A percentile compares a stretch with the other conserved stretches of the same genome.
These are phyloP conservation scores for Sebastes oblongus DNA, from an alignment of 2,797 vertebrate genomes.

Conservation along the genomic window DNA sequence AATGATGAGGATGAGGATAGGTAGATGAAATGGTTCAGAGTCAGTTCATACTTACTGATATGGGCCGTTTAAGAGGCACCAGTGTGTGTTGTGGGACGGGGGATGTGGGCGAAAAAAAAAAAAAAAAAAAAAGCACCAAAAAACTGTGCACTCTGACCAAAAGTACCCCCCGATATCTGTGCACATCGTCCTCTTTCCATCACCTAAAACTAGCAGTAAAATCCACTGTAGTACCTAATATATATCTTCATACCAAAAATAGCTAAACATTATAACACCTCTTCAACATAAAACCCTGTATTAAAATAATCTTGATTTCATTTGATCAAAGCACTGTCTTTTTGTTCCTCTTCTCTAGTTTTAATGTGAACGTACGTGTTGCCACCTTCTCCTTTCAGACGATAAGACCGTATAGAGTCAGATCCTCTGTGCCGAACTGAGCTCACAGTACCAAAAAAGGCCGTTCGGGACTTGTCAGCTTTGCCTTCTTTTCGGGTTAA, in stretches of 20 bases:
- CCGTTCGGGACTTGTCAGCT: conserved; percentile 56
- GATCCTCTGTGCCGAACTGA: conserved; percentile 59
- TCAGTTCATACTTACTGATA: conserved; percentile 44
- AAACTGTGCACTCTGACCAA: conserved; percentile 55
- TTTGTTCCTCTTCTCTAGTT: conserved; percentile 57
- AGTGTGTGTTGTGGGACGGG: conserved; percentile 43
- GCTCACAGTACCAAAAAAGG: conserved; percentile 52
- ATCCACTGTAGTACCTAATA: conserved; percentile 80
- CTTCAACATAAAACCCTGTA: conserved; percentile 81
- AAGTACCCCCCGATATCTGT: conserved; percentile 45
- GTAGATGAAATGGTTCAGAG: conserved; percentile 36
- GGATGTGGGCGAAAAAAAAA: background rate
- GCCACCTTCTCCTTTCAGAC: conserved; percentile 25
- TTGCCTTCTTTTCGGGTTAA: conserved; percentile 62
- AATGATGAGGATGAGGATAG: conserved; percentile 30
- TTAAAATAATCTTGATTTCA: conserved; percentile 70
- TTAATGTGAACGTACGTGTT: conserved; percentile 42
- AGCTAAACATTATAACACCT: conserved; percentile 73
- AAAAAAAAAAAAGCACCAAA: background rate
- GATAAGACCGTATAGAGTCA: conserved; percentile 53
- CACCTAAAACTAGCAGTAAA: conserved; percentile 68
- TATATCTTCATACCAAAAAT: conserved; percentile 80
- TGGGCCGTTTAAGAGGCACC: conserved; percentile 53
- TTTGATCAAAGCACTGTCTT: conserved; percentile 68
- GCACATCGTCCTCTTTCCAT: conserved; percentile 62